Base-by-base conservation (phyloP, 2,113 vertebrate species). In the Ovis aries region DNA sequence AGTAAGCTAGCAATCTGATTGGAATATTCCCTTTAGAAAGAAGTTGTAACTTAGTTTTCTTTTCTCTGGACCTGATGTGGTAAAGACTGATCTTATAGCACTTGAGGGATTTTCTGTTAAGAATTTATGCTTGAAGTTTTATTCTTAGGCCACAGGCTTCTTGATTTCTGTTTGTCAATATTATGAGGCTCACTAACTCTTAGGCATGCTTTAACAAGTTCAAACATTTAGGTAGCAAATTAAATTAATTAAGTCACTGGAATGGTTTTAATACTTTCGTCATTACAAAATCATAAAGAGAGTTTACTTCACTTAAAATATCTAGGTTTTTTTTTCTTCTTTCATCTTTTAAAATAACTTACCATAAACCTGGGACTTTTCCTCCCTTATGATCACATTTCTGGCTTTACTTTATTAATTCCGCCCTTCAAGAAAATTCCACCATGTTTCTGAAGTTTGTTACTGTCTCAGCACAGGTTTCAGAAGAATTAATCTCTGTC, bases 181-280 rank as follows among this genome's bases (percentile, higher is more conserved):
- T 92, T 87, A 92, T 90, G 67, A 90, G 60, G 25, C 81, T 94
- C 91, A 53, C 86, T 84, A 80, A 88, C 52, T 86, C 96, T 80
- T 91, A 3, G 7, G 89, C 98, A 2, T 88, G 98, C 97, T 98
- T 98, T 2, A 21, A 98, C 97, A 62, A 81, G 98, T 98, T 92
- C 9, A 91, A 0, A 19, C 98, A 97, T 98, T 98, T 98, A 98
- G 98, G 91, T 98, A 91, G 81, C 29, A 91, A 98, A 97, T 96
- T 97, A 96, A 98, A 94, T 97, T 96, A 94, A 97, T 98, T 97
- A 98, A 93, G 91, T 89, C 82, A 86, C 86, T 62, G 80, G 94
- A 36, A 6, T 95, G 93, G 59, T 88, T 94, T 97, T 97, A 97
- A 97, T 96, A 95, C 98, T 98, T 90, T 97, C 27, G 87, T 89